Evolutionary conservation across 2,797 vertebrate genomes (phyloP).

Genomic region (Parambassis ranga): DNA sequence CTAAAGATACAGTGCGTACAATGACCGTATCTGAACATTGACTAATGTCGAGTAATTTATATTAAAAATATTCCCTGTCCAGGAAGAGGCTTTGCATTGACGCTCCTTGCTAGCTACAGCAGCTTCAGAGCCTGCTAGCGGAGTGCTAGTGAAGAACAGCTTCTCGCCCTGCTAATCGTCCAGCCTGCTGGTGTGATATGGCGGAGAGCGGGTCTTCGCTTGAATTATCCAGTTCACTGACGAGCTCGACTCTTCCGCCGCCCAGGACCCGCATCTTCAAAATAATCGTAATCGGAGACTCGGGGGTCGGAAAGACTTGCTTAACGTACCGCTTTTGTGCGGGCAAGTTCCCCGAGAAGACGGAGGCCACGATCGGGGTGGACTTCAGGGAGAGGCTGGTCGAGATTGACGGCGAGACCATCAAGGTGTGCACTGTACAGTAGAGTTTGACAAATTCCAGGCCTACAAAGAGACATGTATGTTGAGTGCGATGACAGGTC

Average conservation of each 20-base stretch:
- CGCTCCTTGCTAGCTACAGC: neutral
- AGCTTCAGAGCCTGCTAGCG: neutral
- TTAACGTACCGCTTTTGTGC: conserved; percentile 97
- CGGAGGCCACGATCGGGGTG: conserved; percentile 97
- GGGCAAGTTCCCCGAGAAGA: conserved; percentile 93
- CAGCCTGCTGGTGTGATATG: conserved; percentile 48
- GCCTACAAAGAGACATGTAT: no score
- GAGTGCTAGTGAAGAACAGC: neutral
- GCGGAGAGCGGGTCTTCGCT: conserved; percentile 81
- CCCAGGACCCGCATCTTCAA: conserved; percentile 95
- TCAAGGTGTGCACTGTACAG: conserved; percentile 85
- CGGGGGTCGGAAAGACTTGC: conserved; percentile 96
- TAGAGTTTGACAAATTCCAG: no score
- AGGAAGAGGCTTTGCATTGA: no score
- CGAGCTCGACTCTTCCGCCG: conserved; percentile 71
- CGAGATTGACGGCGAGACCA: conserved; percentile 92
- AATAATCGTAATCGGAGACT: conserved; percentile 98
- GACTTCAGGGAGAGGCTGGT: conserved; percentile 95
- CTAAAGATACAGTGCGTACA: accelerated
- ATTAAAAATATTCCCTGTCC: no score
- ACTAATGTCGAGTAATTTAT: no score
- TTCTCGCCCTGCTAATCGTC: neutral
- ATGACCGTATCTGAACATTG: neutral
- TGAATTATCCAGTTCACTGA: conserved; percentile 80
- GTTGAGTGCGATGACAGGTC: no score